A percentile compares a stretch with the other conserved stretches of the same genome.
phyloP scores from a whole-genome alignment of 2,113 vertebrate species.

The Drymodes brunneopygia region DNA sequence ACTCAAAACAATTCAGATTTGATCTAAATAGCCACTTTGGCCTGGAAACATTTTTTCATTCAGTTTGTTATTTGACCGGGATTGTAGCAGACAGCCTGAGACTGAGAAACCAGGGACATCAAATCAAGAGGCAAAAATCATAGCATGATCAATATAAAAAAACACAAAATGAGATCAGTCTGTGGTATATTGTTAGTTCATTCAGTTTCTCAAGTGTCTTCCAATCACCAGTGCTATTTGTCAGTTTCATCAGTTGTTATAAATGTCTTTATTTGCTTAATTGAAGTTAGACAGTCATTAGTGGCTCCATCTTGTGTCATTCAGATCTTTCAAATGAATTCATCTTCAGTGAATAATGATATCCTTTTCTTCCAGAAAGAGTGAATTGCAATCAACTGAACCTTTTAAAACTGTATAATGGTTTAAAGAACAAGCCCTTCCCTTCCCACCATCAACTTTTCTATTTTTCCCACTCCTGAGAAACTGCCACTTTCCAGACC shows the following conservation, averaged over 20 bases:
- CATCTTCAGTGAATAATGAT: neutral
- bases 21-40: neutral
- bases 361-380: neutral
- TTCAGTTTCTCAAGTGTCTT: neutral
- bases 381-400: neutral
- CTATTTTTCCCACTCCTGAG: neutral
- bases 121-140: neutral
- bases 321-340: slow-evolving; percentile 10
- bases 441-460: neutral
- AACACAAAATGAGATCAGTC: neutral
- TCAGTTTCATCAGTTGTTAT: neutral
- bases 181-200: neutral
- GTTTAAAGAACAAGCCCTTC: neutral
- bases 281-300: slow-evolving; percentile 6
- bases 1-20: neutral
- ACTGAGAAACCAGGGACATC: neutral
- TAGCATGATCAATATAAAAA: neutral
- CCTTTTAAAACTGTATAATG: neutral
- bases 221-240: neutral
- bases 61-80: neutral
- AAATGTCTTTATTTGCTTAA: neutral
- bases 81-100: neutral
- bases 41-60: neutral
- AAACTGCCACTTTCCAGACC: neutral
- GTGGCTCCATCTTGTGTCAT: neutral